phyloP scores from a whole-genome alignment of 2,888 invertebrate species.

The Achlya flavicornis region DNA sequence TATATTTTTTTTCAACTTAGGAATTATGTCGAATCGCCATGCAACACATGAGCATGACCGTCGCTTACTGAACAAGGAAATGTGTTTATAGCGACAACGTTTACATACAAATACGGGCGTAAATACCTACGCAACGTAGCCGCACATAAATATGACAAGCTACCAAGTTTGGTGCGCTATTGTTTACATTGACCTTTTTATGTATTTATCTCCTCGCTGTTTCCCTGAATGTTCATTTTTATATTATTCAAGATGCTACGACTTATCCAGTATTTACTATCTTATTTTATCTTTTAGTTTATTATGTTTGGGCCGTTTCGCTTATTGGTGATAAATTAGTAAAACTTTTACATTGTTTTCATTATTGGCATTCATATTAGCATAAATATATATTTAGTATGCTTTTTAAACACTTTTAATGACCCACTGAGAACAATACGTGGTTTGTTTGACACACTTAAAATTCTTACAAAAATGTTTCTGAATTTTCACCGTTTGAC shows the following conservation, averaged over 20 bases:
- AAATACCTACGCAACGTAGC: slow-evolving; percentile 23
- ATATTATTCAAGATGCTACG: not conserved
- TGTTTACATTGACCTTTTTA: slow-evolving; percentile 16
- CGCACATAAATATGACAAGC: slow-evolving; percentile 19
- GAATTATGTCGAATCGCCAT: not conserved
- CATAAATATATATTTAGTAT: too few species aligned
- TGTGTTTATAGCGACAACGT: slow-evolving; percentile 20
- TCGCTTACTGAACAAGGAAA: slow-evolving; percentile 24
- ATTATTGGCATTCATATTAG: not conserved
- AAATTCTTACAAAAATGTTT: too few species aligned
- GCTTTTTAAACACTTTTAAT: too few species aligned
- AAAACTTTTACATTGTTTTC: not conserved
- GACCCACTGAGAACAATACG: too few species aligned
- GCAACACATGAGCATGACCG: slow-evolving; percentile 1
- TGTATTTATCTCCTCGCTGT: slow-evolving; percentile 16
- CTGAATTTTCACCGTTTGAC: too few species aligned
- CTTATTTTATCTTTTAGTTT: slow-evolving; percentile 2
- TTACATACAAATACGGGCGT: slow-evolving; percentile 23
- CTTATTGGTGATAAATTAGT: not conserved
- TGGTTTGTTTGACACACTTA: too few species aligned
- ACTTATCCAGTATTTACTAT: not conserved
- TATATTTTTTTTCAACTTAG: slow-evolving; percentile 18
- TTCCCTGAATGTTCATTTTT: slow-evolving; percentile 12
- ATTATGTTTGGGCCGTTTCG: not conserved
- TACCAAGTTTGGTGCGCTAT: slow-evolving; percentile 22